Conservation (phyloP, 2,797 vertebrate species). For the Sciurus carolinensis region DNA sequence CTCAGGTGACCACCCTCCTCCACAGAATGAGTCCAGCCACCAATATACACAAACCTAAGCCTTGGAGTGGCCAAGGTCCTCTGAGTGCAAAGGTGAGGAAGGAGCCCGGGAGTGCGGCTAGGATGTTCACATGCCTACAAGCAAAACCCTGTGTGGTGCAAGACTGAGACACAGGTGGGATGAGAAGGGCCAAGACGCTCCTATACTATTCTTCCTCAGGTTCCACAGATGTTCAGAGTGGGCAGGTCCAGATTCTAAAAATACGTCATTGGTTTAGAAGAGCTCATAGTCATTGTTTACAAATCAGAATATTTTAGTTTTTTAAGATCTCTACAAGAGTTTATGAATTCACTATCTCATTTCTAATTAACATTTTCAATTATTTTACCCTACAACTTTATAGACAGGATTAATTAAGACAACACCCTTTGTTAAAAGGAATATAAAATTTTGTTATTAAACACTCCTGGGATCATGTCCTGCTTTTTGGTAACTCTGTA, state of each 20-base stretch:
- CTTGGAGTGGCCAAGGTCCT: neutral
- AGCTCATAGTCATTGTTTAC: neutral
- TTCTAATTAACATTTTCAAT: slow-evolving; percentile 29
- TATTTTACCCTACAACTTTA: neutral
- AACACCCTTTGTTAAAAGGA: neutral
- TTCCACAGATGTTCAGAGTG: neutral
- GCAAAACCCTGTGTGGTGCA: neutral
- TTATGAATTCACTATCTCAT: neutral
- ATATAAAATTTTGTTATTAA: neutral
- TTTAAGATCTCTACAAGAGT: neutral
- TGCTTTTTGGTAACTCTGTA: neutral
- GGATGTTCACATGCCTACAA: rapidly evolving
- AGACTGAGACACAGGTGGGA: neutral
- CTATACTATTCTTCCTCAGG: neutral
- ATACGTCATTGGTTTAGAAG: neutral
- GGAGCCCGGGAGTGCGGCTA: neutral
- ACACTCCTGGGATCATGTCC: neutral
- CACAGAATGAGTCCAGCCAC: neutral
- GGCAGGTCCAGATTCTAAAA: neutral
- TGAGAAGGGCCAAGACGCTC: neutral
- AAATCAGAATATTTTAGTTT: too few relatives aligned
- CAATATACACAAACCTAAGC: neutral
- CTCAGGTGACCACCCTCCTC: neutral
- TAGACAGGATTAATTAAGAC: neutral
- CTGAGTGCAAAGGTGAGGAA: neutral